Evolutionary conservation across 2,113 vertebrate genomes (phyloP), one percentile per base, ranked within the genome.

Genomic region (Elephantulus edwardii): DNA sequence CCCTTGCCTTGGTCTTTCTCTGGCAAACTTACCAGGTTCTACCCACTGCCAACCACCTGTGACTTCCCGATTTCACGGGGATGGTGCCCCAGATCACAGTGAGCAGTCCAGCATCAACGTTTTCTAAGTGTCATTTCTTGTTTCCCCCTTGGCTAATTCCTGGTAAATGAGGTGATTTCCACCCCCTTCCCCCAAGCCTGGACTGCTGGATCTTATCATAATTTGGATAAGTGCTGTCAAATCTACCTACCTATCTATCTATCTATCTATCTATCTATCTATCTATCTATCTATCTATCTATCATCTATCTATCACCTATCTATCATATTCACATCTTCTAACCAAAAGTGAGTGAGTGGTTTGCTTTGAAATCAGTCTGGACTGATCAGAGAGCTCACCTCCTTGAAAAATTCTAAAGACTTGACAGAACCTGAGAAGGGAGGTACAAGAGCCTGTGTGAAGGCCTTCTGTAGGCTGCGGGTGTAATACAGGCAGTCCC

Each of bases 101-200:
- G 56, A 92, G 40, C 38, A 17, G 5, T 44, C 22, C 2, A 40
- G 42, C 48, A 28, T 74, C 38, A 70, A 75, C 54, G 75, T 42
- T 56, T 87, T 76, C 71, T 0, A 8, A 66, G 48, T 76, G 83
- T 82, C 28, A 22, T 6, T 78, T 88, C 52, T 68, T n/a, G 88
- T 78, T 92, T 86, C 4, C 81, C 82, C 52, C 71, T 48, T 87
- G 86, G 38, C 42, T 72, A 30, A 76, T 95, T 84, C 91, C 48
- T 90, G 28, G 86, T 60, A 12, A 77, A 62, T 74, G 56, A 44
- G 56, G 12, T 54, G 22, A 40, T 75, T 76, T 86, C n/a, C n/a
- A n/a, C n/a, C n/a, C n/a, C n/a, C n/a, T n/a, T n/a, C 83, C 62
- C 62, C 35, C 38, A 83, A 75, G 62, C 71, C 80, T 83, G 44